These are phyloP conservation scores for Erythrolamprus reginae DNA, from an alignment of 2,113 vertebrate species.

Conservation along the genomic window DNA sequence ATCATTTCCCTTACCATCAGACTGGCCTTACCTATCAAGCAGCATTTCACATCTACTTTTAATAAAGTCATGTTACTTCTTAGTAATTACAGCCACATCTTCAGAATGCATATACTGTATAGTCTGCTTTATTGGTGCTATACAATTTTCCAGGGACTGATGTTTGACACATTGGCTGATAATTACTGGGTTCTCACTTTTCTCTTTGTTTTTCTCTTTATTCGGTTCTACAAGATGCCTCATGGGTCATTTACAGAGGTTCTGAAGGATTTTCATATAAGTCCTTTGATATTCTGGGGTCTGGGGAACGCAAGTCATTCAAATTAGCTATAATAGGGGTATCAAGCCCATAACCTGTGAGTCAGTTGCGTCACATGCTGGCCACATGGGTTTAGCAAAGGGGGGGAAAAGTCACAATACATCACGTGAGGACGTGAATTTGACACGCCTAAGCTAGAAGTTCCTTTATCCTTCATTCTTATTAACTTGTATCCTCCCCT, in stretches of 20 bases:
- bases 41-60: background rate
- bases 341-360: too few species aligned
- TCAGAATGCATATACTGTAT: background rate
- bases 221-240: background rate
- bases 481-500: background rate
- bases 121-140: background rate
- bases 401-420: too few species aligned
- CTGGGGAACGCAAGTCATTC: background rate
- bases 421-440: too few species aligned
- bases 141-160: background rate
- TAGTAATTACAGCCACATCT: background rate
- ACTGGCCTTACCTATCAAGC: background rate
- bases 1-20: background rate
- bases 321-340: background rate
- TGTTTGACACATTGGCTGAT: background rate
- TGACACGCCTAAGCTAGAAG: background rate
- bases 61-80: background rate
- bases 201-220: background rate
- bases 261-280: background rate
- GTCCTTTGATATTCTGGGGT: background rate
- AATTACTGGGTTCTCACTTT: background rate
- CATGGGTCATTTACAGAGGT: background rate
- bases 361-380: too few species aligned
- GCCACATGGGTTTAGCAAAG: too few species aligned
- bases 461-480: background rate